These are phyloP conservation scores for Macroglossus sobrinus DNA, from an alignment of 2,113 vertebrate genomes.

Conservation along the genomic window DNA sequence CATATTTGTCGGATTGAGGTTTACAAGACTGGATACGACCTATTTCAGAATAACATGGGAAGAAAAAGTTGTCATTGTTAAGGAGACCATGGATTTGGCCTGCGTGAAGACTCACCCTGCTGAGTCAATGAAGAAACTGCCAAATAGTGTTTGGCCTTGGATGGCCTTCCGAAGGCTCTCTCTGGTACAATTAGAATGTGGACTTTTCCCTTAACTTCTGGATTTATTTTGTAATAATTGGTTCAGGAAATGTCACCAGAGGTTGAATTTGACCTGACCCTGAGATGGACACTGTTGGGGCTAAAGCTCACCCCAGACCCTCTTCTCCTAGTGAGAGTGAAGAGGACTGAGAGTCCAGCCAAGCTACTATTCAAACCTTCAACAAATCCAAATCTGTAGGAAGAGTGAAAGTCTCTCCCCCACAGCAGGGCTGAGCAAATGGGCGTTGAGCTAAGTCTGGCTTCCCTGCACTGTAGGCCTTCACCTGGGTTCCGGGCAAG, in stretches of 20 bases:
- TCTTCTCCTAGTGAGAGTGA: fast-evolving
- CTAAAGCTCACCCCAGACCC: background rate
- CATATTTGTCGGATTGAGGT: background rate
- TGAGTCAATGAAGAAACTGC: background rate
- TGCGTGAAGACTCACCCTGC: too few species aligned
- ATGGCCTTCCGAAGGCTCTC: background rate
- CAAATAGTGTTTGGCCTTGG: background rate
- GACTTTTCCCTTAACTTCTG: background rate
- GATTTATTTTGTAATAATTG: background rate
- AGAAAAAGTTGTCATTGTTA: background rate
- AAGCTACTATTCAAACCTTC: background rate
- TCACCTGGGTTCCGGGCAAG: background rate
- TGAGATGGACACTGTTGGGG: background rate
- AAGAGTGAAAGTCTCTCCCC: fast-evolving
- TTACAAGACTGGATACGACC: background rate
- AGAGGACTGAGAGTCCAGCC: too few species aligned
- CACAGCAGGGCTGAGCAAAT: background rate
- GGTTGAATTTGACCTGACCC: background rate
- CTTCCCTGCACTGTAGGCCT: background rate
- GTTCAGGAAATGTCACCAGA: background rate
- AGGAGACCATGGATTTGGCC: background rate
- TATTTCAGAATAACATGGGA: background rate
- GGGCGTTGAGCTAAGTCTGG: fast-evolving
- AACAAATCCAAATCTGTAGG: background rate
- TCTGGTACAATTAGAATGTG: background rate